Conservation (phyloP, 2,113 vertebrate species). For the Eubucco bourcierii region DNA sequence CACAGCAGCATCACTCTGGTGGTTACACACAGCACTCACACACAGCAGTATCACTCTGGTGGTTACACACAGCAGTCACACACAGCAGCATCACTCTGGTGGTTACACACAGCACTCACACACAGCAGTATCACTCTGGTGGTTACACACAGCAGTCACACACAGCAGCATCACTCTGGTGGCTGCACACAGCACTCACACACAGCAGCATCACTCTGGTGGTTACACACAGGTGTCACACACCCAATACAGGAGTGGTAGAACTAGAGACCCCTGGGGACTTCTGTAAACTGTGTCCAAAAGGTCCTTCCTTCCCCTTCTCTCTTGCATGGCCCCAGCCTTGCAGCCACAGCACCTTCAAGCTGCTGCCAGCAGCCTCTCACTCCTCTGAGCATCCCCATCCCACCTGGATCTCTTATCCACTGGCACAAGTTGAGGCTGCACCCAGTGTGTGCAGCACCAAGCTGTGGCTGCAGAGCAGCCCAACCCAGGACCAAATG, state of each 20-base stretch:
- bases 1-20: no score
- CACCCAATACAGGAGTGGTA: neutral
- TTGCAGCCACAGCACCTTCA: neutral
- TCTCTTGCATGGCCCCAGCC: neutral
- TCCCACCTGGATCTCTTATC: neutral
- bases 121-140: no score
- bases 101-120: no score
- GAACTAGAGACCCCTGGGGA: neutral
- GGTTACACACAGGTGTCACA: neutral
- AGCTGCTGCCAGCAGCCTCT: neutral
- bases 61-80: no score
- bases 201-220: no score
- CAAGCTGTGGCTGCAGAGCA: neutral
- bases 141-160: no score
- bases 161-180: no score
- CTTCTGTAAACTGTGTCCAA: neutral
- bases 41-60: no score
- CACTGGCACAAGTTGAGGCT: fast-evolving
- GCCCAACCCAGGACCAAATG: no score
- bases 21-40: no score
- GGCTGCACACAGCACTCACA: no score
- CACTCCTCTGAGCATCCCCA: neutral
- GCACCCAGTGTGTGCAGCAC: fast-evolving
- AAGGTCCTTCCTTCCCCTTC: neutral
- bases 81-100: no score